Evolutionary conservation across 2,888 invertebrate genomes (phyloP).

Genomic region (Drosophila eohydei): DNA sequence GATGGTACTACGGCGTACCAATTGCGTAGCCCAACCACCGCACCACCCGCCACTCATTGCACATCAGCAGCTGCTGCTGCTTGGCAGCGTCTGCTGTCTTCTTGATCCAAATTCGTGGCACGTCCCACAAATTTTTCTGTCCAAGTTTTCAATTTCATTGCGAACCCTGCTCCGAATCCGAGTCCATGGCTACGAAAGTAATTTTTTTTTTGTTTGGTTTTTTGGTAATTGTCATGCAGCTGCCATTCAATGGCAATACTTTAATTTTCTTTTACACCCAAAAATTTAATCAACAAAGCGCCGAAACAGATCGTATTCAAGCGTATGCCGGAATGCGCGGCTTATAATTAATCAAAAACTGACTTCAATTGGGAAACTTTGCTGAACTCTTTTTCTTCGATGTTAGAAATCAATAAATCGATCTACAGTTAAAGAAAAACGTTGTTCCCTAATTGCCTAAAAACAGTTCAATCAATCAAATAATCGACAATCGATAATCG

Average conservation of each 20-base stretch:
- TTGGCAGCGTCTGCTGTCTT: conserved; percentile 48
- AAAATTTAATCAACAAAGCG: conserved; percentile 24
- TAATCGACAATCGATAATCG: too few species aligned
- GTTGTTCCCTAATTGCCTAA: background rate
- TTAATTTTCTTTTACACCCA: conserved; percentile 62
- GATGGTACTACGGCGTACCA: conserved; percentile 56
- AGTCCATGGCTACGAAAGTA: conserved; percentile 67
- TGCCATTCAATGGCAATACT: conserved; percentile 61
- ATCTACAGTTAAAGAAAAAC: background rate
- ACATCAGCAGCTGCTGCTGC: conserved; percentile 13
- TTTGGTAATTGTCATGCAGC: conserved; percentile 66
- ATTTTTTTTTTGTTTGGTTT: conserved; percentile 30
- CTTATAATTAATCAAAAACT: background rate
- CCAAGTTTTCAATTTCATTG: conserved; percentile 54
- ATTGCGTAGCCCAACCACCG: conserved; percentile 33
- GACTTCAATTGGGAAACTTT: too few species aligned
- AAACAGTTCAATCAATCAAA: background rate
- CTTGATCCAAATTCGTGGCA: conserved; percentile 75
- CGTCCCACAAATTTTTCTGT: conserved; percentile 64
- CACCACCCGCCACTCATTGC: conserved; percentile 8
- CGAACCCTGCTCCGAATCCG: conserved; percentile 32
- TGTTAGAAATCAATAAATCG: background rate
- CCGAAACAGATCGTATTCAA: conserved; percentile 8
- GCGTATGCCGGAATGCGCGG: background rate
- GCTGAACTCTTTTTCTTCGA: background rate